Evolutionary conservation across 2,113 vertebrate genomes (phyloP).

Genomic region (Sakesphorus luctuosus): DNA sequence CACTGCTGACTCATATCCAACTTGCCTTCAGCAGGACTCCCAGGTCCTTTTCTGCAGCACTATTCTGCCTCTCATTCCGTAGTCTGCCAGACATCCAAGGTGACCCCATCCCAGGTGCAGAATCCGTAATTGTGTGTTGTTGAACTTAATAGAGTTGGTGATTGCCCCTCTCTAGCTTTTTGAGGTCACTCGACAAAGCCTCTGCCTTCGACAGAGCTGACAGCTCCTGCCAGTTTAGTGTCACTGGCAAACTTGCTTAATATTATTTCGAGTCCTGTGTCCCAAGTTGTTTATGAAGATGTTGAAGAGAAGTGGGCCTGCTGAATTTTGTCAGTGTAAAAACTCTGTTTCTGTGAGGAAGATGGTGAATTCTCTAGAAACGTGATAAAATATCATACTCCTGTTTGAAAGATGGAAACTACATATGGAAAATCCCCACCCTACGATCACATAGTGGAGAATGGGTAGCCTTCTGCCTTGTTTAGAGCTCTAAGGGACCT

Average conservation of each 20-base stretch:
- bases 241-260: rapidly evolving
- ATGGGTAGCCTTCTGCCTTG: not conserved
- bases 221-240: not conserved
- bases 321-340: not conserved
- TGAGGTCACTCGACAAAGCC: not conserved
- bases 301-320: not conserved
- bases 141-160: not conserved
- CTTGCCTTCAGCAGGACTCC: rapidly evolving
- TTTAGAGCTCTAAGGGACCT: not conserved
- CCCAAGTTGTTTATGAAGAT: not conserved
- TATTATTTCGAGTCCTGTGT: not conserved
- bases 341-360: not conserved
- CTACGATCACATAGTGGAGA: not conserved
- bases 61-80: rapidly evolving
- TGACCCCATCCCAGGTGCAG: not conserved
- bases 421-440: not conserved
- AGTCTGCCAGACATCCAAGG: not conserved
- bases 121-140: not conserved
- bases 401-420: not conserved
- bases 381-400: not conserved
- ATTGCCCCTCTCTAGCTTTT: not conserved
- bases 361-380: not conserved
- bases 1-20: not conserved
- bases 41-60: rapidly evolving
- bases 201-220: not conserved